These are phyloP conservation scores for Tipula unca DNA, from an alignment of 2,888 invertebrate species.

Conservation along the genomic window DNA sequence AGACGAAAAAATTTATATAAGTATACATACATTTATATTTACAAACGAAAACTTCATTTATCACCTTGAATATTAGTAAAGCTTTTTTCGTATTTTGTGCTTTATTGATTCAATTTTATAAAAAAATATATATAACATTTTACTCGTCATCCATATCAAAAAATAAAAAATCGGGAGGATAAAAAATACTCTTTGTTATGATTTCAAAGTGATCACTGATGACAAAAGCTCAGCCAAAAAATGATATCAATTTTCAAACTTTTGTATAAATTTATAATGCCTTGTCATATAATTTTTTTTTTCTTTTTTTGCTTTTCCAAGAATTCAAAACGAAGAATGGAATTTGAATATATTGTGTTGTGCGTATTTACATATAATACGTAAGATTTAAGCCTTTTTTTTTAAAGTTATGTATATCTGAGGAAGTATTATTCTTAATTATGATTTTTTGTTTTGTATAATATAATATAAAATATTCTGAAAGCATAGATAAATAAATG, in stretches of 20 bases:
- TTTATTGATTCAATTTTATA: slow-evolving; percentile 3
- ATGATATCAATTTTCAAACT: not conserved
- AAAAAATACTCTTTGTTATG: not conserved
- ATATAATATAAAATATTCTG: not conserved
- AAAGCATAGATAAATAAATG: not conserved
- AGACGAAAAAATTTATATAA: not conserved
- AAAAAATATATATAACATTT: not conserved
- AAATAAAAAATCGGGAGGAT: not conserved
- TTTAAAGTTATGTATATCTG: not conserved
- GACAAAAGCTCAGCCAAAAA: not conserved
- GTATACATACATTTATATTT: not conserved
- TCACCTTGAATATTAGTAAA: not conserved
- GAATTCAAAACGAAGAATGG: not conserved
- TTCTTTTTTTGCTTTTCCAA: not conserved
- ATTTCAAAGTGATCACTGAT: not conserved
- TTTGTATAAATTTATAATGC: not conserved
- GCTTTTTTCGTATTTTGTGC: not conserved
- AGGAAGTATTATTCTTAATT: not conserved
- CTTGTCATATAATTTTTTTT: not conserved
- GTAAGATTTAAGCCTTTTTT: not conserved
- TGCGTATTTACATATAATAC: not conserved
- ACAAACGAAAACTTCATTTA: not conserved
- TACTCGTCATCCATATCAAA: not conserved
- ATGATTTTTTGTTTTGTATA: not conserved
- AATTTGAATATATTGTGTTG: not conserved